Evolutionary conservation across 2,113 vertebrate genomes (phyloP).

Genomic region (Callipepla squamata): DNA sequence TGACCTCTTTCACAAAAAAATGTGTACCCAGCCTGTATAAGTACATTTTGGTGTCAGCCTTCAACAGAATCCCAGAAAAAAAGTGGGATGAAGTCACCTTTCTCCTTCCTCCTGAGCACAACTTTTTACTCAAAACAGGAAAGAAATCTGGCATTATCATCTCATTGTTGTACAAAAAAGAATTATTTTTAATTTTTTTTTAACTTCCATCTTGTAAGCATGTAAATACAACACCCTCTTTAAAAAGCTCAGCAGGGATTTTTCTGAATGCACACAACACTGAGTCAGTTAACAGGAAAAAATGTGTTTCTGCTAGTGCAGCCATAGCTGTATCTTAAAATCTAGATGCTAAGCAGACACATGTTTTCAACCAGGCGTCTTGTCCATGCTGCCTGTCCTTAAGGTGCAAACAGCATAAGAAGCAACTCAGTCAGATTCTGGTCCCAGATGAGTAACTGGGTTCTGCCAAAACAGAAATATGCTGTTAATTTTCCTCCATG

Average conservation of each 20-base stretch:
- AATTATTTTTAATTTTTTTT: slow-evolving; percentile 32
- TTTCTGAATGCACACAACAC: not conserved
- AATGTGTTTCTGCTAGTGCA: not conserved
- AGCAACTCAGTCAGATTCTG: not conserved
- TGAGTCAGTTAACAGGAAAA: not conserved
- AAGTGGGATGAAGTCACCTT: not conserved
- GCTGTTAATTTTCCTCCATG: not conserved
- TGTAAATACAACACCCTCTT: not conserved
- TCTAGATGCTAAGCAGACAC: not conserved
- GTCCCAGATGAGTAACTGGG: not conserved
- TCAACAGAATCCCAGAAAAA: not conserved
- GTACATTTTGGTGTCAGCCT: not conserved
- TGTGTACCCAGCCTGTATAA: not conserved
- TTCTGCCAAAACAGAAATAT: not conserved
- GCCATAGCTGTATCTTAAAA: not conserved
- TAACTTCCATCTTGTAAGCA: not conserved
- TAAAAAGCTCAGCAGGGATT: not conserved
- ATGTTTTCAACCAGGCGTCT: not conserved
- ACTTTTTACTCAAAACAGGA: not conserved
- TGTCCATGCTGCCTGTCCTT: not conserved
- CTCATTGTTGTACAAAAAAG: not conserved
- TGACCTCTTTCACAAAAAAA: slow-evolving; percentile 42
- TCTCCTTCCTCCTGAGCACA: not conserved
- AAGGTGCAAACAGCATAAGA: not conserved
- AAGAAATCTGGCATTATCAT: not conserved